Base-by-base conservation (phyloP, 92 coral and sea anemone genomes). In the Meandrina meandrites region DNA sequence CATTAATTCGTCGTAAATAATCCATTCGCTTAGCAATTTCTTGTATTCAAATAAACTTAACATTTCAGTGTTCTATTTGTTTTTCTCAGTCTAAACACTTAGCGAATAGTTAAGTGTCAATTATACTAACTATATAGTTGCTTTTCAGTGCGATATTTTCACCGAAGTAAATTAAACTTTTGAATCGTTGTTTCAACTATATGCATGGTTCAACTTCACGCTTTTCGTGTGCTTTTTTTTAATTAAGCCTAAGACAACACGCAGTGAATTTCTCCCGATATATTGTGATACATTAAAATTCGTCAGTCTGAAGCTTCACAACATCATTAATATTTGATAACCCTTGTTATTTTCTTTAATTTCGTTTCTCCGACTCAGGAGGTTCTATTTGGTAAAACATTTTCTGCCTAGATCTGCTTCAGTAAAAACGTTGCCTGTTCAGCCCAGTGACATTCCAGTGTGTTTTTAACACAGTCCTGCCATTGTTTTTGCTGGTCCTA, bases 251-350 rank as follows among this genome's bases (percentile, higher is more conserved):
- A 71, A 71, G 76, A 7, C 40, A 13, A 0, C 4, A 40, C 51
- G 27, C n/a, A 36, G 48, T 30, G 48, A 73, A 27, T 22, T 21
- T 73, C 37, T 73, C 48, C 78, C 24, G 37, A 34, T 35, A 66
- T 8, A 17, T 19, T 73, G 78, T 22, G 3, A 73, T 7, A 19
- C 51, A 7, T 36, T 32, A 71, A 34, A 34, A 32, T 4, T 31
- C 16, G 22, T n/a, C n/a, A n/a, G n/a, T 73, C 28, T 35, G 7
- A 8, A 17, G 5, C 51, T 73, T 73, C 78, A 73, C 45, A 36
- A 73, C 78, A 73, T 37, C 12, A 73, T 73, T 36, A 73, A 73
- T 73, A 73, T 73, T 73, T 73, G n/a, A 34, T 36, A 8, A 8
- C 19, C 51, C 1, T 73, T 73, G n/a, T 73, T 34, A 9, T 36